These are phyloP conservation scores for Hirtodrosophila alboralis DNA, from an alignment of 2,888 invertebrate species.

Conservation along the genomic window DNA sequence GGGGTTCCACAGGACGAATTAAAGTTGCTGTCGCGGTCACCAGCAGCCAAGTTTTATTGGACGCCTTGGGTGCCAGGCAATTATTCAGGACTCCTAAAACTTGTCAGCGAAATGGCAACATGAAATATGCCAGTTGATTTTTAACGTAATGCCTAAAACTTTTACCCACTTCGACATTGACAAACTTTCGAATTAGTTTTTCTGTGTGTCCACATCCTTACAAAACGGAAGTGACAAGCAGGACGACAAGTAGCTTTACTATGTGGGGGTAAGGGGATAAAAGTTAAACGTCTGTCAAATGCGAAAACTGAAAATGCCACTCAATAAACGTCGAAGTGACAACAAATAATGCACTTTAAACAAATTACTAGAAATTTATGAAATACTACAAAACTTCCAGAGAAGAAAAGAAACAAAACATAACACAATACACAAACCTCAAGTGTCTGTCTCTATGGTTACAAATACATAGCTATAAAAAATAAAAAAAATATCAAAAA, in stretches of 20 bases:
- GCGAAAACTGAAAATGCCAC: slow-evolving; percentile 14
- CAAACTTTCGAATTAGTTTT: slow-evolving; percentile 49
- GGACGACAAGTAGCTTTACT: slow-evolving; percentile 5
- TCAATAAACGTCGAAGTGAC: slow-evolving; percentile 9
- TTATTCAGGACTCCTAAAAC: slow-evolving; percentile 36
- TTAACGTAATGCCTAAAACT: slow-evolving; percentile 17
- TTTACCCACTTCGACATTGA: slow-evolving; percentile 7
- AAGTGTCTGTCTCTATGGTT: slow-evolving; percentile 23
- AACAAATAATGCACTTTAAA: slow-evolving; percentile 13
- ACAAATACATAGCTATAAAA: slow-evolving; percentile 11
- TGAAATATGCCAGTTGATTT: slow-evolving; percentile 21
- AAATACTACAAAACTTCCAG: slow-evolving; percentile 7
- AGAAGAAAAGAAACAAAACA: slow-evolving; percentile 8
- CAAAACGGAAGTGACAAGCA: slow-evolving; percentile 11
- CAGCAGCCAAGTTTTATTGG: slow-evolving; percentile 31
- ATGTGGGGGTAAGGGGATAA: slow-evolving; percentile 8
- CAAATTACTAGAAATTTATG: slow-evolving; percentile 15
- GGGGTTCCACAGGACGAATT: not conserved
- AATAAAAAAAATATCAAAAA: slow-evolving; percentile 16
- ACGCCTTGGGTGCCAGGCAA: slow-evolving; percentile 26
- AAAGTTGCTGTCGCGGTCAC: slow-evolving; percentile 4
- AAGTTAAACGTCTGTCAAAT: slow-evolving; percentile 23
- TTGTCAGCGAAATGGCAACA: slow-evolving; percentile 25
- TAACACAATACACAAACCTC: slow-evolving; percentile 6
- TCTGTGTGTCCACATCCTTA: not conserved